phyloP scores from a whole-genome alignment of 2,113 vertebrate genomes.

The Vulpes vulpes region DNA sequence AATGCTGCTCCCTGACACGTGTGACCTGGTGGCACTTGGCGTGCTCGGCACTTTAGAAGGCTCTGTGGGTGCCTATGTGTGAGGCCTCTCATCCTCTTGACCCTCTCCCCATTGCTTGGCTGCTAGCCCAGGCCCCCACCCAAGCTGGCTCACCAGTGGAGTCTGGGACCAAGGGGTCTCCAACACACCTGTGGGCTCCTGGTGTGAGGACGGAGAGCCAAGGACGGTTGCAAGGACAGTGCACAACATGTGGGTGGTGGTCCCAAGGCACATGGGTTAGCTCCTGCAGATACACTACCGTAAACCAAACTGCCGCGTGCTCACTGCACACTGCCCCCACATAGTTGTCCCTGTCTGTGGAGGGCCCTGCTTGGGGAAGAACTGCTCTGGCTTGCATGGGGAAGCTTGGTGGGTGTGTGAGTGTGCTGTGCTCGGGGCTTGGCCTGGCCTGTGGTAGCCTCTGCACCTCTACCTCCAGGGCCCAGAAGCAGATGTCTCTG shows the following conservation, averaged over 20 bases:
- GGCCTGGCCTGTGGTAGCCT: not conserved
- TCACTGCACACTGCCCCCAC: fast-evolving
- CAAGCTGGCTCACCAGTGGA: not conserved
- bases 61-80: not conserved
- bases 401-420: not conserved
- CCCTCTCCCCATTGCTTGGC: not conserved
- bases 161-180: not conserved
- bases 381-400: not conserved
- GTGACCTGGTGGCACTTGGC: not conserved
- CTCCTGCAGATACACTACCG: fast-evolving
- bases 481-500: not conserved
- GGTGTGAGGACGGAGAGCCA: not conserved
- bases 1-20: not conserved
- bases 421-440: not conserved
- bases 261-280: fast-evolving
- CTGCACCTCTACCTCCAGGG: not conserved
- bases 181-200: not conserved
- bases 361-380: not conserved
- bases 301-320: no score
- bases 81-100: not conserved
- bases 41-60: constrained; percentile 36
- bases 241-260: fast-evolving
- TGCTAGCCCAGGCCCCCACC: not conserved
- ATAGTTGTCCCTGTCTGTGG: fast-evolving
- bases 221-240: not conserved